Base-by-base conservation (phyloP, 2,113 vertebrate species). In the Pelobates fuscus region DNA sequence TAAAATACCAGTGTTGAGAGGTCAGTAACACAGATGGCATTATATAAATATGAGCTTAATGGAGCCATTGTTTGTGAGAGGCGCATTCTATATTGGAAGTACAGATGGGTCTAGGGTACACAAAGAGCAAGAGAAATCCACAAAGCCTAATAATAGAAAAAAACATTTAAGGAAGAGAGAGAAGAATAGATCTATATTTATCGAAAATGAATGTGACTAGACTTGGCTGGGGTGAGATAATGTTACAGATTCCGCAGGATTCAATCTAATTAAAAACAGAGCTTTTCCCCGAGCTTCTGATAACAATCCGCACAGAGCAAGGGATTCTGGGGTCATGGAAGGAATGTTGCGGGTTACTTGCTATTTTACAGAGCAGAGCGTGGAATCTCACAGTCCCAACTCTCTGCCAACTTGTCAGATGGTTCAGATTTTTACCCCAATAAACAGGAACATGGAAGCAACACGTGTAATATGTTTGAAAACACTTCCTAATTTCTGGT, bases 261-360 rank as follows among this genome's bases (percentile, higher is more conserved):
- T 49, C 26, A 8, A 1, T 71, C 5, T 71, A 63, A 71, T 63
- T 71, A 26, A 59, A 71, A 72, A 11, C 70, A 63, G 70, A 15
- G 8, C 70, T 26, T 24, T 15, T 20, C 20, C 15, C 20, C 8
- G 32, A 21, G n/a, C n/a, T 41, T 23, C 41, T 8, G 44, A 25
- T 25, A 64, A 52, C 43, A 54, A 29, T 67, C 46, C 59, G 21
- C 11, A 5, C 1, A 58, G 26, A 24, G 54, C 14, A 43, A 32
- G 43, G 58, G 57, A 71, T 63, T 71, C 27, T 18, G 21, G 43
- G 70, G 70, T 72, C 70, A 72, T 52, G 20, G 10, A 8, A 72
- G 44, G 70, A 72, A 72, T 64, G 18, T n/a, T 44, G 27, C 43
- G 70, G n/a, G n/a, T 54, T 37, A n/a, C n/a, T n/a, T n/a, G n/a